phyloP scores from a whole-genome alignment of 2,113 vertebrate genomes.

The Sitta europaea region DNA sequence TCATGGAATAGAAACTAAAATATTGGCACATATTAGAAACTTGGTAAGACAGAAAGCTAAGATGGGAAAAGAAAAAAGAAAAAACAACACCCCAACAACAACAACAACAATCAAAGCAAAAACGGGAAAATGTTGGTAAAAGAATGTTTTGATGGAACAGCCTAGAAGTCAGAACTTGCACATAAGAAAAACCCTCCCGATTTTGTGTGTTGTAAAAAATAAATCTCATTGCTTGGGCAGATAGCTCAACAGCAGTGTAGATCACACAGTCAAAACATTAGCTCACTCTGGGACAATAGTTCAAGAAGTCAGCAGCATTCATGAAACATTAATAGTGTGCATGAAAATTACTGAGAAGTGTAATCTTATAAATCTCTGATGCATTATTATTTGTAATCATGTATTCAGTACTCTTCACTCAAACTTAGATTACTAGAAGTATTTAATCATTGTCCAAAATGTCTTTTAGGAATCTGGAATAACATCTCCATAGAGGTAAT shows the following conservation, averaged over 20 bases:
- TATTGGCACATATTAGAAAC: neutral
- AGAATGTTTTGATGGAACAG: neutral
- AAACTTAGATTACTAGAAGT: neutral
- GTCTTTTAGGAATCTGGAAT: neutral
- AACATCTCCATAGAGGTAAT: neutral
- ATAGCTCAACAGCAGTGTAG: neutral
- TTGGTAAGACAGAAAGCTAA: neutral
- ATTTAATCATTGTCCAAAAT: neutral
- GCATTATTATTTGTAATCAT: neutral
- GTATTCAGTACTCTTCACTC: neutral
- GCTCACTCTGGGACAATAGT: neutral
- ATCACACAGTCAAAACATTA: neutral
- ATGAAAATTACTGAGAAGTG: neutral
- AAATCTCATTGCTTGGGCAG: neutral
- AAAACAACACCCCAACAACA: too few species aligned
- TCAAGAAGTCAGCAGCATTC: neutral
- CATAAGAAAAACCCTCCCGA: neutral
- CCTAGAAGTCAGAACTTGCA: neutral
- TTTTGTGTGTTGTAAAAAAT: neutral
- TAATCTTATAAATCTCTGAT: neutral
- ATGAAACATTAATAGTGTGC: neutral
- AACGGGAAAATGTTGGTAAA: neutral
- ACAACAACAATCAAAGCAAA: neutral
- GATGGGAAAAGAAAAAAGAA: rapidly evolving
- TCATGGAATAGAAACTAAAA: neutral